phyloP scores from a whole-genome alignment of 2,113 vertebrate species.

The Glaucidium brasilianum region DNA sequence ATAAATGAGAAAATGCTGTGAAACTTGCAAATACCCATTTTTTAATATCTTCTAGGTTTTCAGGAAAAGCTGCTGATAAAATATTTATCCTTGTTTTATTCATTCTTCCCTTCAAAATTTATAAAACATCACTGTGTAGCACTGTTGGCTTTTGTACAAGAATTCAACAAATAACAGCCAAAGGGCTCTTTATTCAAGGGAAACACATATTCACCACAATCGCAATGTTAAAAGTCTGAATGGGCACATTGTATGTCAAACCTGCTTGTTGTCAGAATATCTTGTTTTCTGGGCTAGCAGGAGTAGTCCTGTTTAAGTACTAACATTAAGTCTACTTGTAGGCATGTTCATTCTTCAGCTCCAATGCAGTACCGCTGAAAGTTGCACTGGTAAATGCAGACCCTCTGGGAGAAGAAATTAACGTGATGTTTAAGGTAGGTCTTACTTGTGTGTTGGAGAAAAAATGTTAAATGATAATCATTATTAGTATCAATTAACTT shows the following conservation, averaged over 20 bases:
- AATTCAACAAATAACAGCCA: not conserved
- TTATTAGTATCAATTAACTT: not conserved
- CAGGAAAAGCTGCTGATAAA: not conserved
- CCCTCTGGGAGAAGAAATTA: conserved; percentile 95
- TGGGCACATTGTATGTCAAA: conserved; percentile 1
- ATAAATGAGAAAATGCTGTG: not conserved
- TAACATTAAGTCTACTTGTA: conserved; percentile 68
- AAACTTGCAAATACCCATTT: not conserved
- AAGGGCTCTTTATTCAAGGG: not conserved
- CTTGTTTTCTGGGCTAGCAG: not conserved
- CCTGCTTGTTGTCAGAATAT: not conserved
- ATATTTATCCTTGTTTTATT: not conserved
- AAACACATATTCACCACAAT: not conserved
- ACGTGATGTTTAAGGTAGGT: conserved; percentile 97
- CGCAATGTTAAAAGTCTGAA: not conserved
- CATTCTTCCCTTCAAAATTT: not conserved
- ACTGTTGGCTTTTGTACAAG: conserved; percentile 19
- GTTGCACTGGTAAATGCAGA: conserved; percentile 91
- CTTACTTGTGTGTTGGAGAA: not conserved
- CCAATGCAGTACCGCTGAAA: conserved; percentile 95
- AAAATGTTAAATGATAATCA: not conserved
- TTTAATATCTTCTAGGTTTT: not conserved
- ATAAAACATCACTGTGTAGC: not conserved
- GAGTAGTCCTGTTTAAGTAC: not conserved
- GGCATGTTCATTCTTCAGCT: conserved; percentile 99